These are phyloP conservation scores for Gymnothorax javanicus DNA, from an alignment of 2,797 vertebrate genomes.

Conservation along the genomic window DNA sequence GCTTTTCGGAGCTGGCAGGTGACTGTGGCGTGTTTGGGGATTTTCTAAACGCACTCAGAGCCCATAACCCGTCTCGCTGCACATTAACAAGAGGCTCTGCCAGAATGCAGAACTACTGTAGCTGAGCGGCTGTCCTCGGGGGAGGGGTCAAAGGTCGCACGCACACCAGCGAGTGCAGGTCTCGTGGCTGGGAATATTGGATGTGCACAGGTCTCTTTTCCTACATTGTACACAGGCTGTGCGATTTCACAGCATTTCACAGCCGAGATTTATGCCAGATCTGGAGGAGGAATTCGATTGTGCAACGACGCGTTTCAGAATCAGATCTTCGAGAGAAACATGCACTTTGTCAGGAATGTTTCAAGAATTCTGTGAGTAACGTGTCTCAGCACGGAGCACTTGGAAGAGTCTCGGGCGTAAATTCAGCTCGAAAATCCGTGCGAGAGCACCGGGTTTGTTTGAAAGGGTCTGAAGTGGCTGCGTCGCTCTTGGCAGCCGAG, in stretches of 20 bases:
- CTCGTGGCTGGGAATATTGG: background rate
- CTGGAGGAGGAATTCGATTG: background rate
- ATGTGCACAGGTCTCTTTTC: background rate
- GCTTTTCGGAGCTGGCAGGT: slow-evolving; percentile 28
- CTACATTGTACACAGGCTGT: background rate
- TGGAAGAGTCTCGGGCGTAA: background rate
- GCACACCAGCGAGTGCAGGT: background rate
- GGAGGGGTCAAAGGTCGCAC: background rate
- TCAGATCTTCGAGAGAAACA: background rate
- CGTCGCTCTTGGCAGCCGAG: slow-evolving; percentile 22
- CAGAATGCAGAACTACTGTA: background rate
- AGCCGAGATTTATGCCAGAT: background rate
- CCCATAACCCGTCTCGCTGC: background rate
- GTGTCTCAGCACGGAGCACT: background rate
- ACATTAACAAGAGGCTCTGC: slow-evolving; percentile 5
- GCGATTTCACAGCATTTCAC: background rate
- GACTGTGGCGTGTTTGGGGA: background rate
- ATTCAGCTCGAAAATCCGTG: background rate
- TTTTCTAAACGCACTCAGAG: background rate
- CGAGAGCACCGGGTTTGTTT: background rate
- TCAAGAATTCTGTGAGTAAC: background rate
- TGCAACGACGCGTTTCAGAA: background rate
- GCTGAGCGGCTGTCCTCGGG: background rate
- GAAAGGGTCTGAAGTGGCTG: background rate
- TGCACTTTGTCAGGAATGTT: background rate